phyloP scores from a whole-genome alignment of 1,140 invertebrate genomes.

The Oreohelix idahoensis region DNA sequence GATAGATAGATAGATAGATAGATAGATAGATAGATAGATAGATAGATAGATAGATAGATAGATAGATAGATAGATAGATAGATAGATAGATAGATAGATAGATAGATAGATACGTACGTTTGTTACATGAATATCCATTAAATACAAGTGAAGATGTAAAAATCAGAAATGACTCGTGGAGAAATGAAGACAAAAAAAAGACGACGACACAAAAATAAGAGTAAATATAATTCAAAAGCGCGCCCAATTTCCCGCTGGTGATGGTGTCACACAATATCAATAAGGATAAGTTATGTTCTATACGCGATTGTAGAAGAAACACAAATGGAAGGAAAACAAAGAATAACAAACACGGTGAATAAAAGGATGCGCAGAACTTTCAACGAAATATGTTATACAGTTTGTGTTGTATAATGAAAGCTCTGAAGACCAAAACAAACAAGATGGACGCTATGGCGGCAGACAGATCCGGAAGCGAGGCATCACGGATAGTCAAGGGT shows the following conservation, averaged over 20 bases:
- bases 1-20: no score
- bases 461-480: not conserved
- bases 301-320: not conserved
- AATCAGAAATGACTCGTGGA: no score
- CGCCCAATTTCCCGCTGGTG: not conserved
- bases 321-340: not conserved
- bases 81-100: no score
- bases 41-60: no score
- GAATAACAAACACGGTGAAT: not conserved
- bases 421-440: not conserved
- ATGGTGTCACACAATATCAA: not conserved
- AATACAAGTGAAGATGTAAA: no score
- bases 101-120: no score
- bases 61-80: no score
- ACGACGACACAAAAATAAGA: not conserved
- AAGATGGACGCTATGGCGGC: not conserved
- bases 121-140: no score
- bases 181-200: no score
- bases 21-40: no score
- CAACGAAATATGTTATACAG: not conserved
- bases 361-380: not conserved
- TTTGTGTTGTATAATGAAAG: constrained; percentile 8
- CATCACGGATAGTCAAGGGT: constrained; percentile 6
- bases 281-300: not conserved
- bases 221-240: not conserved